A percentile compares a stretch with the other conserved stretches of the same genome.
Conservation (phyloP, 2,113 vertebrate species). For the Brienomyrus longianalis region DNA sequence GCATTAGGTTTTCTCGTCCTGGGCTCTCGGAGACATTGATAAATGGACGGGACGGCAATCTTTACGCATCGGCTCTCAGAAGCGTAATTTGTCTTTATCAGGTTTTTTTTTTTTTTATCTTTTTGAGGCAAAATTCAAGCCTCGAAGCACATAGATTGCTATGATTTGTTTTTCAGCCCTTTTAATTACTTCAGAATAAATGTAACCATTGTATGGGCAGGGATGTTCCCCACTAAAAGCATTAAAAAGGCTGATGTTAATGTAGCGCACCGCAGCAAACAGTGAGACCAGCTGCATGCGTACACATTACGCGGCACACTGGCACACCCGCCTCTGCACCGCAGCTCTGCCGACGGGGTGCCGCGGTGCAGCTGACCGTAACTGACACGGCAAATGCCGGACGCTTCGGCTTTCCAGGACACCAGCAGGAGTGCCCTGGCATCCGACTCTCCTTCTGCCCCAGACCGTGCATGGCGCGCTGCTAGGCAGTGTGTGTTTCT, state of each 20-base stretch:
- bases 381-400: background rate
- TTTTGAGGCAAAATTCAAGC: background rate
- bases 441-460: background rate
- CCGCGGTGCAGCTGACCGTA: background rate
- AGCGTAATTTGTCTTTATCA: conserved; percentile 5
- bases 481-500: background rate
- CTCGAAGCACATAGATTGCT: background rate
- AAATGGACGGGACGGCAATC: background rate
- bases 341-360: background rate
- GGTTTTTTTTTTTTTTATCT: background rate
- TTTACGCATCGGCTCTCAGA: background rate
- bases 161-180: background rate
- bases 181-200: background rate
- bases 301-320: background rate
- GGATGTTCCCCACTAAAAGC: background rate
- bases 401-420: background rate
- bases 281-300: background rate
- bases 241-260: background rate
- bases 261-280: background rate
- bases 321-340: background rate
- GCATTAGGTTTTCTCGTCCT: conserved; percentile 5
- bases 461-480: background rate
- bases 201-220: too few species aligned
- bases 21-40: background rate
- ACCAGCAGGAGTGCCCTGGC: background rate